Evolutionary conservation across 2,888 invertebrate genomes (phyloP).

Genomic region (Drosophila macrothrix): DNA sequence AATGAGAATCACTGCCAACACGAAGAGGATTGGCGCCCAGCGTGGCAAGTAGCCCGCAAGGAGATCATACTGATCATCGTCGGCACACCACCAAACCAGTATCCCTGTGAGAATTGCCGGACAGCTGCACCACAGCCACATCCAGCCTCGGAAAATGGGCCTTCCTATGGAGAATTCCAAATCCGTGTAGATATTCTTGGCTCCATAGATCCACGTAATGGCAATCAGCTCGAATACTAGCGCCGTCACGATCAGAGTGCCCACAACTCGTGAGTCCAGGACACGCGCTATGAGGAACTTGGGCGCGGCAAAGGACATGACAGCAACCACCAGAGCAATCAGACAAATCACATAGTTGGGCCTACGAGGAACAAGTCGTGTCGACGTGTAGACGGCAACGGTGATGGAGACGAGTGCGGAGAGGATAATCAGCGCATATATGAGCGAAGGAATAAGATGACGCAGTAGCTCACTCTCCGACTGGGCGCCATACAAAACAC

Average conservation of each 20-base stretch:
- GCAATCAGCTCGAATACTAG: conserved; percentile 84
- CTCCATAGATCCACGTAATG: conserved; percentile 85
- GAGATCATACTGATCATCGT: conserved; percentile 82
- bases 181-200: conserved; percentile 85
- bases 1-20: conserved; percentile 80
- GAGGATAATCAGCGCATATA: conserved; percentile 82
- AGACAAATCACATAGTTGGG: conserved; percentile 84
- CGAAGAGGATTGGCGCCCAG: conserved; percentile 84
- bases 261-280: conserved; percentile 83
- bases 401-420: conserved; percentile 82
- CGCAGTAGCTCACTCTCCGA: conserved; percentile 66
- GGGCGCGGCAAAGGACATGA: conserved; percentile 82
- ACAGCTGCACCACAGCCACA: conserved; percentile 83
- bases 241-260: conserved; percentile 83
- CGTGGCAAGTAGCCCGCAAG: conserved; percentile 82
- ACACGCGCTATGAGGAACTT: conserved; percentile 82
- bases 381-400: conserved; percentile 83
- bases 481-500: conserved; percentile 73
- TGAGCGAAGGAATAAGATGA: conserved; percentile 81
- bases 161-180: conserved; percentile 85
- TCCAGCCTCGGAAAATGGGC: conserved; percentile 84
- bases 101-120: conserved; percentile 84
- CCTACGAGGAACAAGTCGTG: conserved; percentile 83
- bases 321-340: conserved; percentile 82
- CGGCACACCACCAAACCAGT: conserved; percentile 85